Conservation (phyloP, 2,113 vertebrate genomes). For the Ceratotherium simum region DNA sequence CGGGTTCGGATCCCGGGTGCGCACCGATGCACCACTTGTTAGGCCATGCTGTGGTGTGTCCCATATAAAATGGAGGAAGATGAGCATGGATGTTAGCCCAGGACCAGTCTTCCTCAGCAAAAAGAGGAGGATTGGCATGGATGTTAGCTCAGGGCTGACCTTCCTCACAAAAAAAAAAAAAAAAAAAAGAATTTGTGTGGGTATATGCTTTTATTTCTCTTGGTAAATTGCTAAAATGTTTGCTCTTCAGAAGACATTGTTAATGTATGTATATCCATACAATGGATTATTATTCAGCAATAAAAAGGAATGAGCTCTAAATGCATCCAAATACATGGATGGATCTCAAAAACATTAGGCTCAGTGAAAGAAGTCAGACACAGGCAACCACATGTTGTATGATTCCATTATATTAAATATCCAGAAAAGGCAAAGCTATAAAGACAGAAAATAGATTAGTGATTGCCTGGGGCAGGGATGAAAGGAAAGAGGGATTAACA, state of each 20-base stretch:
- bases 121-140: too few species aligned
- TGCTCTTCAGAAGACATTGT: slow-evolving; percentile 1
- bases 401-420: slow-evolving; percentile 8
- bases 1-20: too few species aligned
- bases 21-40: too few species aligned
- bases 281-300: background rate
- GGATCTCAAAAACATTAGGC: background rate
- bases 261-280: background rate
- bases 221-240: background rate
- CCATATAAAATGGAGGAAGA: too few species aligned
- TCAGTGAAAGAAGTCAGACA: background rate
- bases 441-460: background rate
- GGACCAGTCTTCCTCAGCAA: too few species aligned
- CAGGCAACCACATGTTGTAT: background rate
- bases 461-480: background rate
- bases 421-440: background rate
- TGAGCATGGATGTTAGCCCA: too few species aligned
- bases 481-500: background rate
- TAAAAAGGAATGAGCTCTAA: background rate
- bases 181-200: background rate
- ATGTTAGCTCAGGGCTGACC: too few species aligned
- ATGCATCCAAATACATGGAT: background rate
- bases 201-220: slow-evolving; percentile 6
- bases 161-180: too few species aligned
- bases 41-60: too few species aligned